Conservation (phyloP, 2,113 vertebrate species). For the Neogobius melanostomus region DNA sequence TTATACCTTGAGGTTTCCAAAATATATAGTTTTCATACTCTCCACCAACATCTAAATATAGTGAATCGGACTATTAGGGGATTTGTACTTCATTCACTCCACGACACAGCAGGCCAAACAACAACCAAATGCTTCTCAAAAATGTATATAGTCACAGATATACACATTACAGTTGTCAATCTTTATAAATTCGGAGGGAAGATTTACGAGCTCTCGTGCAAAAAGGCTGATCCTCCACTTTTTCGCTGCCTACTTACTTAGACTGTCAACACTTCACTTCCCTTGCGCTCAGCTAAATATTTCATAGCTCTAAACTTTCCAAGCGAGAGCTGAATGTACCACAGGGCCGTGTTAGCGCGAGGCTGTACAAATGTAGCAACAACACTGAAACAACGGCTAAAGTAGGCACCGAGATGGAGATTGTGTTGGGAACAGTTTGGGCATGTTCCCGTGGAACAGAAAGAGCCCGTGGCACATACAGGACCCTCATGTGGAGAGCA, state of each 20-base stretch:
- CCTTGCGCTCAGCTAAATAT: slow-evolving; percentile 40
- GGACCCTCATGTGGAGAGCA: slow-evolving; percentile 19
- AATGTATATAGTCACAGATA: too few species aligned
- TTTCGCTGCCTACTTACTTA: slow-evolving; percentile 10
- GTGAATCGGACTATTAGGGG: too few species aligned
- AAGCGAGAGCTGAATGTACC: slow-evolving; percentile 12
- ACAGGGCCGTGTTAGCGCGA: not conserved
- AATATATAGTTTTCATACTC: too few species aligned
- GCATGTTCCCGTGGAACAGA: slow-evolving; percentile 34
- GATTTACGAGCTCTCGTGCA: not conserved
- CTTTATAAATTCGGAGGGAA: not conserved
- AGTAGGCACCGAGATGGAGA: slow-evolving; percentile 7
- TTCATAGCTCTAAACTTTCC: slow-evolving; percentile 33
- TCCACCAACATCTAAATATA: too few species aligned
- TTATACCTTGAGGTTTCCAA: too few species aligned
- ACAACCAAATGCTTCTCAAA: too few species aligned
- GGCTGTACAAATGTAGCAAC: slow-evolving; percentile 26
- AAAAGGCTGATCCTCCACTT: not conserved
- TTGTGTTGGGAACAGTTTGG: slow-evolving; percentile 21
- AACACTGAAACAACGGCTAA: slow-evolving; percentile 19
- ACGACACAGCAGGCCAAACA: too few species aligned
- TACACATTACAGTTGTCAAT: too few species aligned
- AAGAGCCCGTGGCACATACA: slow-evolving; percentile 31
- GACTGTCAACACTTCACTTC: not conserved
- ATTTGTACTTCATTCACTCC: too few species aligned